These are phyloP conservation scores for Bufo gargarizans DNA, from an alignment of 2,113 vertebrate genomes.

Conservation along the genomic window DNA sequence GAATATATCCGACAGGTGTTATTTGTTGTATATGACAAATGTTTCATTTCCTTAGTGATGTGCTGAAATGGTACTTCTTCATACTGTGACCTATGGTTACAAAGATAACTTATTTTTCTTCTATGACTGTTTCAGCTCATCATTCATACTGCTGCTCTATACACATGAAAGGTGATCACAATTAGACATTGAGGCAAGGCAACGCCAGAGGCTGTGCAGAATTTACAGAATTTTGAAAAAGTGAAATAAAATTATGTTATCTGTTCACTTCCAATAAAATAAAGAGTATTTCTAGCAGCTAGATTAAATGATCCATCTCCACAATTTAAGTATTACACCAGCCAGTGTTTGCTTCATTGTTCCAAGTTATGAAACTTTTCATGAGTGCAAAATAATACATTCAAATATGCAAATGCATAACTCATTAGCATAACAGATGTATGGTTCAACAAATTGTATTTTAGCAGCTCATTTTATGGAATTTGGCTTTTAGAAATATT, in stretches of 20 bases:
- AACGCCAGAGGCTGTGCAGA: background rate
- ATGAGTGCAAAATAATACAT: background rate
- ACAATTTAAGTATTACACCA: background rate
- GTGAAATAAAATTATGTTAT: background rate
- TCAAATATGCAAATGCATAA: background rate
- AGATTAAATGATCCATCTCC: background rate
- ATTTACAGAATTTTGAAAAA: background rate
- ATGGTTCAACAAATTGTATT: too few relatives aligned
- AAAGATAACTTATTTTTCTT: constrained; percentile 12
- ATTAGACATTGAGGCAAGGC: background rate
- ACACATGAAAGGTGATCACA: constrained; percentile 1
- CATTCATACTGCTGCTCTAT: background rate
- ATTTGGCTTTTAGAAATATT: background rate
- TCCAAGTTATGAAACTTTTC: too few relatives aligned
- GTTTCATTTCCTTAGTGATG: constrained; percentile 32
- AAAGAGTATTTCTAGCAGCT: background rate
- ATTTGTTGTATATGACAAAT: constrained; percentile 39
- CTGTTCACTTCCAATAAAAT: background rate
- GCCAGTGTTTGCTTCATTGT: too few relatives aligned
- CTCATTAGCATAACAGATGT: too few relatives aligned
- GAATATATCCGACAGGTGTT: constrained; percentile 46
- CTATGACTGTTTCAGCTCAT: background rate
- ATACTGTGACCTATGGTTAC: background rate
- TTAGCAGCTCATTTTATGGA: background rate
- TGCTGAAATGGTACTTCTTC: background rate